Evolutionary conservation across 2,888 invertebrate species (phyloP), one percentile per base, ranked within the genome.

Genomic region (Trachelus tabidus): DNA sequence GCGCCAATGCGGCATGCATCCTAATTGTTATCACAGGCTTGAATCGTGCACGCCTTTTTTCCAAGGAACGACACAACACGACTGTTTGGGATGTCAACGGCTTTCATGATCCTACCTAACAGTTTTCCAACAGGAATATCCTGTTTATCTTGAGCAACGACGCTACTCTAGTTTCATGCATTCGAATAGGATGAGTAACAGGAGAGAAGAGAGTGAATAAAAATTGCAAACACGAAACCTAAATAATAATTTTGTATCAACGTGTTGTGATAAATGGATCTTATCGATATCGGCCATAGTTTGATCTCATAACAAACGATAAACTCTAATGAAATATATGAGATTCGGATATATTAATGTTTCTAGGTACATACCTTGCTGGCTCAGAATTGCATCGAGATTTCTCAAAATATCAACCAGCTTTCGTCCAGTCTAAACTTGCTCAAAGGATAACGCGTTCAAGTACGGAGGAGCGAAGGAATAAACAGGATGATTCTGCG

Each of bases 401-500:
- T 23, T 56, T 56, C 23, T 56, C 56, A 56, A 56, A 56, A 56
- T 56, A 56, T 40, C 15, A 15, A 40, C 6, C 40, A 40, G 40
- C 40, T 40, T 15, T 40, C 40, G 40, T 40, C 15, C 40, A 40
- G 15, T 56, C 23, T 56, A 56, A 56, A 56, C 56, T 56, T 56
- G 56, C 56, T 56, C 56, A 56, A 56, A 23, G 56, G 23, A 56
- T 56, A 56, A 56, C 23, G 23, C 56, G 6, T 56, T 56, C 23
- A 23, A 56, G 9, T 56, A 56, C 56, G 56, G 79, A 77, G 83
- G 84, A 85, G 85, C 84, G 85, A 84, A 83, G 75, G 80, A 79
- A 79, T 79, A 80, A 82, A 80, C 79, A 81, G 83, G 83, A 87
- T 87, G 87, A 85, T 86, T 85, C 85, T 85, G 86, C 87, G 87